Percentiles rank a stretch among this genome's conserved stretches.
phyloP scores from a whole-genome alignment of 1,140 invertebrate species.

The Bombus huntii region DNA sequence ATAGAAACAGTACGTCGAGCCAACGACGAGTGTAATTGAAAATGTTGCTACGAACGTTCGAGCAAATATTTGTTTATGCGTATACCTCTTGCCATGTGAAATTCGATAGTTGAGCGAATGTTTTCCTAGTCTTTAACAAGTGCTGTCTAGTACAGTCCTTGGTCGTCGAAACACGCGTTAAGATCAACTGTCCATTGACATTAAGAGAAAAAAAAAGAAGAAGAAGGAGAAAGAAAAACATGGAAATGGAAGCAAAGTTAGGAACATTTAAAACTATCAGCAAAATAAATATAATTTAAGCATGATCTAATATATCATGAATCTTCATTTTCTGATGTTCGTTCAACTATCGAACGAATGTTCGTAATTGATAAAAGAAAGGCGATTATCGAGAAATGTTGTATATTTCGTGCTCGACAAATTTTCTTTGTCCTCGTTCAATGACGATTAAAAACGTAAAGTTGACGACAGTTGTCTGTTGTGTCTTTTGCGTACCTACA shows the following conservation, averaged over 20 bases:
- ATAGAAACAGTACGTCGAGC: constrained; percentile 16
- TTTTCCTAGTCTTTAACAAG: too few species aligned
- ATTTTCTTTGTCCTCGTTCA: neutral
- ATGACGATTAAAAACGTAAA: neutral
- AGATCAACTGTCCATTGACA: too few species aligned
- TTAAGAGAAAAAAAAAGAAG: too few species aligned
- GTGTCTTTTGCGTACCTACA: neutral
- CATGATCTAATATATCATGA: neutral
- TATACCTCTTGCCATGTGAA: neutral
- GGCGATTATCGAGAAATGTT: neutral
- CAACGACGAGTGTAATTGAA: neutral
- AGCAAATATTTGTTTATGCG: constrained; percentile 48
- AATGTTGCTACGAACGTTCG: neutral
- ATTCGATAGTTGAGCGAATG: neutral
- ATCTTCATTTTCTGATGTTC: neutral
- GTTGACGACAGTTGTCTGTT: neutral
- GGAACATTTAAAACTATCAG: too few species aligned
- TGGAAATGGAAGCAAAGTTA: too few species aligned
- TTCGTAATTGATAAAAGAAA: neutral
- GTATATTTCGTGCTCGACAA: neutral
- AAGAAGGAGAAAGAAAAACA: neutral
- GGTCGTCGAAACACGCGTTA: neutral
- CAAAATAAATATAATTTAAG: too few species aligned
- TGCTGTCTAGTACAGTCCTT: too few species aligned
- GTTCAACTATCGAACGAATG: neutral